These are phyloP conservation scores for Ophion costatus DNA, from an alignment of 2,888 invertebrate species.

Conservation along the genomic window DNA sequence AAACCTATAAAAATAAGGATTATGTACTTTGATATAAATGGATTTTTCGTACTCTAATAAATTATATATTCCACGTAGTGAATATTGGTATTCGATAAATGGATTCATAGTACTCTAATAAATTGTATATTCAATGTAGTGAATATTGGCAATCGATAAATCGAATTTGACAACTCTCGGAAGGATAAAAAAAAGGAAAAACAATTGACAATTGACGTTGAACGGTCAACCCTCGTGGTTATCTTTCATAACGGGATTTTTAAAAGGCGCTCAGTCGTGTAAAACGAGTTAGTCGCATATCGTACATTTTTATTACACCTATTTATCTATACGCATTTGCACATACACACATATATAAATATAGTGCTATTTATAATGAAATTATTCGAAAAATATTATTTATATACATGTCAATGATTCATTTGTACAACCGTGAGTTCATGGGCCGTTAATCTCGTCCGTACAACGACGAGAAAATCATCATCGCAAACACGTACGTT, in stretches of 20 bases:
- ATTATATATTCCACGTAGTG: background rate
- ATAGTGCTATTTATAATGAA: slow-evolving; percentile 38
- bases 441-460: slow-evolving; percentile 23
- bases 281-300: slow-evolving; percentile 57
- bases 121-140: background rate
- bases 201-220: slow-evolving; percentile 63
- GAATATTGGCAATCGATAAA: slow-evolving; percentile 29
- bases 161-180: slow-evolving; percentile 25
- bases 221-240: slow-evolving; percentile 55
- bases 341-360: slow-evolving; percentile 5
- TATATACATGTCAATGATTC: slow-evolving; percentile 47
- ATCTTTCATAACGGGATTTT: slow-evolving; percentile 59
- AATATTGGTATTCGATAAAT: slow-evolving; percentile 34
- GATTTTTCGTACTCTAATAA: background rate
- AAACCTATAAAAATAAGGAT: background rate
- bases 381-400: slow-evolving; percentile 36
- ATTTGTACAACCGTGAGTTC: slow-evolving; percentile 22
- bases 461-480: slow-evolving; percentile 26
- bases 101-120: background rate
- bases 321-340: background rate
- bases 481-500: background rate
- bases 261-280: slow-evolving; percentile 53
- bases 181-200: slow-evolving; percentile 39
- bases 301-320: slow-evolving; percentile 53
- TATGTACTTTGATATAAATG: background rate